Evolutionary conservation across 2,888 invertebrate genomes (phyloP).

Genomic region (Conchocele bisecta): DNA sequence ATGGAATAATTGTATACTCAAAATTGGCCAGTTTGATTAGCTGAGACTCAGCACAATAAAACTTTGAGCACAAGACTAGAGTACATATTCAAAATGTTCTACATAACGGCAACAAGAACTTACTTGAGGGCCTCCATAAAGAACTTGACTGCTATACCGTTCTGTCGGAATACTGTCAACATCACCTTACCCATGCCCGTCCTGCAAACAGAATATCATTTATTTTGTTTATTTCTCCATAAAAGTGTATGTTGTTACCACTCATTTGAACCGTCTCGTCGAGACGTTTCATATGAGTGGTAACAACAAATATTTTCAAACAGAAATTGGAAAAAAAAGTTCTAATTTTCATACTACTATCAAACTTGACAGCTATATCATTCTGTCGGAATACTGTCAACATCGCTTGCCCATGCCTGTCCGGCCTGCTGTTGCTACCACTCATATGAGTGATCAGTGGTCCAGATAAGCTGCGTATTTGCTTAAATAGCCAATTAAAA

Average conservation of each 20-base stretch:
- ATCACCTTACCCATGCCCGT: constrained; percentile 91
- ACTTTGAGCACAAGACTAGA: not conserved
- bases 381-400: constrained; percentile 93
- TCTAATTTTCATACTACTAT: not conserved
- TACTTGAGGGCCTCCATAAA: constrained; percentile 89
- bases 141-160: constrained; percentile 88
- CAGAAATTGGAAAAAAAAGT: not conserved
- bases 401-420: constrained; percentile 91
- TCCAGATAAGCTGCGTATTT: too few relatives aligned
- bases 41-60: not conserved
- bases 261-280: too few relatives aligned
- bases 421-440: constrained; percentile 75
- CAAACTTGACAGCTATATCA: constrained; percentile 87
- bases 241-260: too few relatives aligned
- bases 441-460: not conserved
- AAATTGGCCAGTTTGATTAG: too few relatives aligned
- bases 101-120: constrained; percentile 56
- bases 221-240: too few relatives aligned
- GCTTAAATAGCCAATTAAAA: too few relatives aligned
- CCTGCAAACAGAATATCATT: constrained; percentile 81
- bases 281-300: too few relatives aligned
- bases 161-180: constrained; percentile 92
- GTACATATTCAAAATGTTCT: not conserved
- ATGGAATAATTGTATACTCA: too few relatives aligned
- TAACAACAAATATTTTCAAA: too few relatives aligned